Evolutionary conservation across 2,113 vertebrate genomes (phyloP).

Genomic region (Opisthocomus hoazin): DNA sequence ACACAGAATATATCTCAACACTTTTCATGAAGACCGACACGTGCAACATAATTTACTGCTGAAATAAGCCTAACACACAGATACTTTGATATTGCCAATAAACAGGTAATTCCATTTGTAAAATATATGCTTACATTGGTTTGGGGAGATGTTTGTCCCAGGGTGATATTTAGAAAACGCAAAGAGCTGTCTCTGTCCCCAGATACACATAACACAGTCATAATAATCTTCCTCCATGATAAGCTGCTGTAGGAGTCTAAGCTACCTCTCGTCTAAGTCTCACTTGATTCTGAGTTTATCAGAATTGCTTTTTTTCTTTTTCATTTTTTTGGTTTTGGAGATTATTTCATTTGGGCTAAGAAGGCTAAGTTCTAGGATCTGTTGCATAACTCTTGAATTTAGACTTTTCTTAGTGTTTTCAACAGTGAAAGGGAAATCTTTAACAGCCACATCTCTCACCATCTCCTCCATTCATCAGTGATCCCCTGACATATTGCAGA

Average conservation of each 20-base stretch:
- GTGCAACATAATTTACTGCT: neutral
- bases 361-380: neutral
- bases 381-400: neutral
- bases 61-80: neutral
- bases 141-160: constrained; percentile 33
- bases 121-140: constrained; percentile 4
- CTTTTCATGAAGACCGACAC: neutral
- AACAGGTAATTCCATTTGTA: constrained; percentile 16
- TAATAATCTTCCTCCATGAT: constrained; percentile 58
- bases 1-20: too few species aligned
- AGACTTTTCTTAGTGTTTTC: neutral
- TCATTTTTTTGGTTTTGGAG: neutral
- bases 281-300: neutral
- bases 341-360: neutral
- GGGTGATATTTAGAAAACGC: neutral
- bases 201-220: constrained; percentile 8
- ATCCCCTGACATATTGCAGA: neutral
- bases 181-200: constrained; percentile 48
- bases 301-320: neutral
- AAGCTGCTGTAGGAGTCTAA: constrained; percentile 21
- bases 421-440: neutral
- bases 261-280: neutral
- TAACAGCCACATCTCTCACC: neutral
- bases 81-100: neutral
- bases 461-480: neutral